These are phyloP conservation scores for Drosophila quinaria DNA, from an alignment of 2,888 invertebrate species.

Conservation along the genomic window DNA sequence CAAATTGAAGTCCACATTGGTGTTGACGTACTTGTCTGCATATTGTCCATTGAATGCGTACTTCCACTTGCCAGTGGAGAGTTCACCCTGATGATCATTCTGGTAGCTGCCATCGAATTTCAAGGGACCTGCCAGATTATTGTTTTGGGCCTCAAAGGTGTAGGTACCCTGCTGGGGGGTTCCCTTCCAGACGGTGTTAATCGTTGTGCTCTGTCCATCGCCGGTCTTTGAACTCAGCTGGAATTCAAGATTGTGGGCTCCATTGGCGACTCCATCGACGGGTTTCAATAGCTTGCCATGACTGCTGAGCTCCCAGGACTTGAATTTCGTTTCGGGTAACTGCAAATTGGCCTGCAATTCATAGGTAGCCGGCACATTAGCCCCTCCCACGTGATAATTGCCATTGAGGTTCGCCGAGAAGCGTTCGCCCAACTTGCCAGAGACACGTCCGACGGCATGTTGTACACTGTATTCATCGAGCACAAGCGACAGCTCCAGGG, in stretches of 20 bases:
- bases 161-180: conserved; percentile 72
- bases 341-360: conserved; percentile 86
- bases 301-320: conserved; percentile 81
- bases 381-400: conserved; percentile 83
- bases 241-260: conserved; percentile 64
- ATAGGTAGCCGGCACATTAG: conserved; percentile 85
- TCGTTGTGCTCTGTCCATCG: conserved; percentile 62
- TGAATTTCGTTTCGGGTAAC: conserved; percentile 88
- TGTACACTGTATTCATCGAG: conserved; percentile 75
- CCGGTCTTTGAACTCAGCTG: conserved; percentile 63
- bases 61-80: conserved; percentile 61
- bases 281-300: conserved; percentile 82
- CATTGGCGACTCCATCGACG: conserved; percentile 50
- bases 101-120: conserved; percentile 77
- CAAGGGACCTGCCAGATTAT: conserved; percentile 66
- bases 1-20: conserved; percentile 79
- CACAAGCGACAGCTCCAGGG: conserved; percentile 78
- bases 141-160: conserved; percentile 63
- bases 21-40: conserved; percentile 85
- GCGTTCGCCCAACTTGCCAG: conserved; percentile 86
- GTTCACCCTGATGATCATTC: conserved; percentile 61
- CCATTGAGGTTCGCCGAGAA: conserved; percentile 86
- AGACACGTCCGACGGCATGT: conserved; percentile 85
- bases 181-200: conserved; percentile 69
- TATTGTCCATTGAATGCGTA: conserved; percentile 64